Evolutionary conservation across 2,113 vertebrate genomes (phyloP), one percentile per base, ranked within the genome.

Genomic region (Halcyon senegalensis): DNA sequence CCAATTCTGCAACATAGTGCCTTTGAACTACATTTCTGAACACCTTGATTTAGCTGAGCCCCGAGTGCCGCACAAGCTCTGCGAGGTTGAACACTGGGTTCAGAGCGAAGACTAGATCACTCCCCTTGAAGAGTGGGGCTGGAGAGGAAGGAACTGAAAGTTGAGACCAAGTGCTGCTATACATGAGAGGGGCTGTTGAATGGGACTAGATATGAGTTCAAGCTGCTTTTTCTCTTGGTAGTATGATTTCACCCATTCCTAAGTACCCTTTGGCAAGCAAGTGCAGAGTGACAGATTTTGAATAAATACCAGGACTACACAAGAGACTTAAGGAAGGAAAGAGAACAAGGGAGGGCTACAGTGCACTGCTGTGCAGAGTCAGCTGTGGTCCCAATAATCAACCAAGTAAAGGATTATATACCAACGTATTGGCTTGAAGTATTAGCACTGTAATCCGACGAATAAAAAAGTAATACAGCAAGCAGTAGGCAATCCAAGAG

Each of bases 361-460:
- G 51, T 77, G 59, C 31, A 17, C 51, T 86, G 44, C 41, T 60
- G 39, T 18, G 58, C 43, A 69, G 74, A 56, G 70, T 84, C 87
- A 91, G 70, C 60, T 92, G 69, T 20, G n/a, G 94, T 60, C 51
- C 48, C 3, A 14, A 35, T 94, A 97, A 97, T 89, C 91, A 84
- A 88, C 73, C 77, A 80, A 93, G 84, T 63, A 75, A 95, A 76
- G 91, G 91, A 95, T 96, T 97, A 96, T 35, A 88, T 24, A 43
- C 20, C 83, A 82, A 87, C 81, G 92, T 94, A 97, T 64, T 94
- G 76, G 84, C 81, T 92, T 88, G 64, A 74, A 93, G 86, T 33
- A 66, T 84, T 94, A 85, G 84, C 94, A 68, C 81, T 25, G 58
- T 70, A 95, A 91, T 84, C 66, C 80, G 87, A 37, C 16, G 43